A percentile compares a stretch with the other conserved stretches of the same genome.
Conservation (phyloP, 2,113 vertebrate genomes). For the Myotis lucifugus region DNA sequence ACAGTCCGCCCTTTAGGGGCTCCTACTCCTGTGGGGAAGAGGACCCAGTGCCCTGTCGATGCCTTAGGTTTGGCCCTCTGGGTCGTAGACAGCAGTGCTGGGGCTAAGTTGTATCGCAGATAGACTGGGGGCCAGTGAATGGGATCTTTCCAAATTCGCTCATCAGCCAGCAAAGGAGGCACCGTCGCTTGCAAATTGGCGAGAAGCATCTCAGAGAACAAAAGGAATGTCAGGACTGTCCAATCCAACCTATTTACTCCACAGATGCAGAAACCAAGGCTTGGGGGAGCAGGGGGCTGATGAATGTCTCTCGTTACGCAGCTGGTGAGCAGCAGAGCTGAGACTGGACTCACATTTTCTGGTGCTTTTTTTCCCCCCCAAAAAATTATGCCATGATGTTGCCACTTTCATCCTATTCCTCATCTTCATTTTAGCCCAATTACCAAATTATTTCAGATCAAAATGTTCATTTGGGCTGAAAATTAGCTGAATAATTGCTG, state of each 20-base stretch:
- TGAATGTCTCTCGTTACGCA: neutral
- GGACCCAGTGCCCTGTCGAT: neutral
- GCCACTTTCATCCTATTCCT: constrained; percentile 45
- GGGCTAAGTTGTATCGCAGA: neutral
- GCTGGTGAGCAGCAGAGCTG: neutral
- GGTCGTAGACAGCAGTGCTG: neutral
- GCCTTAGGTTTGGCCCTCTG: neutral
- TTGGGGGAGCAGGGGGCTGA: rapidly evolving
- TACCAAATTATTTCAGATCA: constrained; percentile 61
- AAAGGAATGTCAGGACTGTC: neutral
- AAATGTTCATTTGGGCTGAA: constrained; percentile 49
- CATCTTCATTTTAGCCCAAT: constrained; percentile 52
- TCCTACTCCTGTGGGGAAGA: too few species aligned
- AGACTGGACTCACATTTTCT: neutral
- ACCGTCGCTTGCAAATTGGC: neutral
- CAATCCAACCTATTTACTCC: neutral
- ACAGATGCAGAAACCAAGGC: neutral
- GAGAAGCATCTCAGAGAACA: neutral
- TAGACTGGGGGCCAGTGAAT: neutral
- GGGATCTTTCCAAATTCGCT: neutral
- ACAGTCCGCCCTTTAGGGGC: too few species aligned
- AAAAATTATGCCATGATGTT: neutral
- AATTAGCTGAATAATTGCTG: constrained; percentile 46
- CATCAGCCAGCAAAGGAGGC: neutral
- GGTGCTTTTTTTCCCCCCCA: neutral